Percentiles rank a stretch among this genome's conserved stretches.
phyloP scores from a whole-genome alignment of 1,140 invertebrate species.

The Asobara japonica region DNA sequence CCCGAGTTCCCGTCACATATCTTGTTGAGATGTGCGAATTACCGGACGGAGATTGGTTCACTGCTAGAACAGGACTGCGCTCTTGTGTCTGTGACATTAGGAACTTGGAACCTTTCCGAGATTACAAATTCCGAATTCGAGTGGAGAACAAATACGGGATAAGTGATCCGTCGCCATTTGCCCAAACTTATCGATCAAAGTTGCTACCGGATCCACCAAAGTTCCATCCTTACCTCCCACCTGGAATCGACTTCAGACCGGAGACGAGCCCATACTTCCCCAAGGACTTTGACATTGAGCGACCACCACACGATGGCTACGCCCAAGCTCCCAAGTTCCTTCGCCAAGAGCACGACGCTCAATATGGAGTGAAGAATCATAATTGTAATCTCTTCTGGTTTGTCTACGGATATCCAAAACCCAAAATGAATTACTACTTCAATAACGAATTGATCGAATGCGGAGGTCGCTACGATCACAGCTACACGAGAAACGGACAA shows the following conservation, averaged over 20 bases:
- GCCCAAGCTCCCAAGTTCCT: conserved; percentile 85
- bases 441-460: conserved; percentile 84
- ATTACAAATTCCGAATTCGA: conserved; percentile 92
- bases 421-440: conserved; percentile 88
- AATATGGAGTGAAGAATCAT: conserved; percentile 89
- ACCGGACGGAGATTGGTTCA: conserved; percentile 89
- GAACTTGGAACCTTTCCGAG: conserved; percentile 84
- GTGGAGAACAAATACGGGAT: conserved; percentile 97
- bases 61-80: conserved; percentile 80
- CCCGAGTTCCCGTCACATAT: conserved; percentile 88
- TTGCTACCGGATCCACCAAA: conserved; percentile 82
- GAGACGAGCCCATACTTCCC: conserved; percentile 91
- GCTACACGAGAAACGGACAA: conserved; percentile 89
- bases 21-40: conserved; percentile 92
- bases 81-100: conserved; percentile 86
- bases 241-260: conserved; percentile 85
- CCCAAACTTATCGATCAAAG: conserved; percentile 80
- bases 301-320: conserved; percentile 84
- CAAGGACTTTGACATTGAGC: conserved; percentile 88
- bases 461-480: conserved; percentile 83
- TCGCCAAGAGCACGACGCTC: conserved; percentile 82
- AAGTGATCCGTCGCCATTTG: conserved; percentile 93
- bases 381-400: conserved; percentile 90
- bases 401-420: conserved; percentile 92
- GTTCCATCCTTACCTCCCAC: conserved; percentile 80